Evolutionary conservation across 2,797 vertebrate genomes (phyloP), one percentile per base, ranked within the genome.

Genomic region (Diglossa cyanea): DNA sequence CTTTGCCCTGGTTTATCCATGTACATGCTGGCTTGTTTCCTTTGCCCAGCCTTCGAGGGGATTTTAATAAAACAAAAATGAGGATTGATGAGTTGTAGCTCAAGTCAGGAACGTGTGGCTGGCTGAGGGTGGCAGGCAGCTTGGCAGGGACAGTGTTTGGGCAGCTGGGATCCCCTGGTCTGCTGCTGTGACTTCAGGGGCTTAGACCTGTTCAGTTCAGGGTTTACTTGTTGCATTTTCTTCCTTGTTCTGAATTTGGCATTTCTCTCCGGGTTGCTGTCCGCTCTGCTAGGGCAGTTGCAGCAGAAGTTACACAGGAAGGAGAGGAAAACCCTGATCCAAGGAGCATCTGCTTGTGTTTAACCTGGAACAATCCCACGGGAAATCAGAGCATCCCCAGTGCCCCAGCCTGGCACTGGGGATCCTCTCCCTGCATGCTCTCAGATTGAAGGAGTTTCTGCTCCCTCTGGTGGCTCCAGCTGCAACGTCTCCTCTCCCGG

Each of bases 391-490:
- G 65, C 53, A 53, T 42, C 25, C 18, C 25, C 4, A 3, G 45
- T 18, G 31, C 57, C 24, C 57, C 72, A 79, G 17, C 17, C 13
- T 5, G 0, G 4, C 25, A 39, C 17, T 13, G 28, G 71, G 39
- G 33, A 73, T 68, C n/a, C 58, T 75, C n/a, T 83, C 37, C 30
- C 8, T 2, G 4, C 68, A 51, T 9, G 0, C 39, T 78, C 44
- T 55, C 45, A n/a, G 26, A 53, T 53, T 42, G 50, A 63, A 94
- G 93, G 96, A 94, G 89, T 93, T 91, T 94, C 94, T 96, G 93
- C 96, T 95, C 96, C 96, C 96, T 94, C 96, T 96, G 72, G 81
- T 94, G 96, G 96, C 61, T 93, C 50, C 84, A 94, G 63, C 75
- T 91, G 74, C 91, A 82, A 48, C 37, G 26, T 65, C 63, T 91